Percentiles rank a stretch among this genome's conserved stretches.
Evolutionary conservation across 2,113 vertebrate genomes (phyloP).

Genomic region (Chionis minor): DNA sequence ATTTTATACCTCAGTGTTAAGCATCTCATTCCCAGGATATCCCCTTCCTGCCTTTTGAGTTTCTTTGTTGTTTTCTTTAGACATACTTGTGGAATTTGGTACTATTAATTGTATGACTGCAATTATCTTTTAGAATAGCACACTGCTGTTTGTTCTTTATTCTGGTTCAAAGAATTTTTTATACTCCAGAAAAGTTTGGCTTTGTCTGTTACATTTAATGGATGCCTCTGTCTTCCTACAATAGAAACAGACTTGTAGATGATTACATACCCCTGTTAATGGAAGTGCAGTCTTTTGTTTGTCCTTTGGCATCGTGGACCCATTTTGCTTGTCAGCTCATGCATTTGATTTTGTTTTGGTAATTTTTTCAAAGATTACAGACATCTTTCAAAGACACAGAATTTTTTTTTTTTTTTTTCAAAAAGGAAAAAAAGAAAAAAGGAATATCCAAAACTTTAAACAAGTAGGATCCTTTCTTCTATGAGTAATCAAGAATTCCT

Average conservation of each 20-base stretch:
- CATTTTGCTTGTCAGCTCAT: neutral
- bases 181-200: neutral
- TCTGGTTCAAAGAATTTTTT: neutral
- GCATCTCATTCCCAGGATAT: neutral
- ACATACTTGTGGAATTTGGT: neutral
- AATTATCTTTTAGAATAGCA: neutral
- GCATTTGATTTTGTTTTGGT: neutral
- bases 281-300: neutral
- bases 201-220: neutral
- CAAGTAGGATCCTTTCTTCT: neutral
- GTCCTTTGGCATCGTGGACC: neutral
- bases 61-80: neutral
- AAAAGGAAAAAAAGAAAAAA: too few species aligned
- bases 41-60: neutral
- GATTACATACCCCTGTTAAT: neutral
- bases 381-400: neutral
- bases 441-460: neutral
- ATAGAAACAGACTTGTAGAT: neutral
- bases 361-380: neutral
- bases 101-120: neutral
- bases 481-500: neutral
- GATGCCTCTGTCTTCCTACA: neutral
- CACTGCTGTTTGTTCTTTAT: neutral
- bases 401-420: too few species aligned
- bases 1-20: rapidly evolving